Percentiles rank a stretch among this genome's conserved stretches.
Conservation (phyloP, 2,888 invertebrate genomes). For the Endomychus coccineus region DNA sequence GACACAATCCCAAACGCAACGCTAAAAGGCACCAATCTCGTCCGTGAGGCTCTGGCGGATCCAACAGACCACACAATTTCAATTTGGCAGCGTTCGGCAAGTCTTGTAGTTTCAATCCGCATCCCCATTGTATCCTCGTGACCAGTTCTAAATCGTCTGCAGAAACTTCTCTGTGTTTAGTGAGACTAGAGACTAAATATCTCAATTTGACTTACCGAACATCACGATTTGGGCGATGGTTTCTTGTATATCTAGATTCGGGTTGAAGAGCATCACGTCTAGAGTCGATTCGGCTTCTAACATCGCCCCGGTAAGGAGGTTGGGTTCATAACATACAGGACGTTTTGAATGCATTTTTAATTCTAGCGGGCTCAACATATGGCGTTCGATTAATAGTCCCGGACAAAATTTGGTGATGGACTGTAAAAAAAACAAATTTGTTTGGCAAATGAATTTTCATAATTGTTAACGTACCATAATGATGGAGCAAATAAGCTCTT, state of each 20-base stretch:
- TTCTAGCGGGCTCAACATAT: constrained; percentile 56
- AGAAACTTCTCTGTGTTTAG: too few species aligned
- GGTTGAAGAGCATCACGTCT: constrained; percentile 43
- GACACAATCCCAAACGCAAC: constrained; percentile 52
- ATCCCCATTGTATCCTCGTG: constrained; percentile 45
- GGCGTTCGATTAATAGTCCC: constrained; percentile 57
- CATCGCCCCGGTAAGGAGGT: constrained; percentile 39
- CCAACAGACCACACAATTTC: constrained; percentile 58
- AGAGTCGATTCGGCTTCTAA: constrained; percentile 42
- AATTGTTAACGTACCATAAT: constrained; percentile 46
- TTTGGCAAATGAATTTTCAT: too few species aligned
- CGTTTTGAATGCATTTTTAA: constrained; percentile 42
- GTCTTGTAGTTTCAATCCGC: constrained; percentile 52
- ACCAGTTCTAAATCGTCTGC: constrained; percentile 37
- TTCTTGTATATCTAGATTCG: constrained; percentile 47
- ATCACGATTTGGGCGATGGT: constrained; percentile 51
- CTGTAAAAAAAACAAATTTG: constrained; percentile 39
- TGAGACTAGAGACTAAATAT: not conserved
- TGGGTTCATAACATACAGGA: constrained; percentile 41
- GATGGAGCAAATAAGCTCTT: constrained; percentile 56
- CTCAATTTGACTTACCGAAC: constrained; percentile 42
- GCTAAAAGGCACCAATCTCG: constrained; percentile 74
- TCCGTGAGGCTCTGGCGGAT: constrained; percentile 64
- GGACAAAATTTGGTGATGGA: constrained; percentile 59
- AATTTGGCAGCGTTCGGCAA: constrained; percentile 54